Base-by-base conservation (phyloP, 2,888 invertebrate genomes). In the Machimus atricapillus region DNA sequence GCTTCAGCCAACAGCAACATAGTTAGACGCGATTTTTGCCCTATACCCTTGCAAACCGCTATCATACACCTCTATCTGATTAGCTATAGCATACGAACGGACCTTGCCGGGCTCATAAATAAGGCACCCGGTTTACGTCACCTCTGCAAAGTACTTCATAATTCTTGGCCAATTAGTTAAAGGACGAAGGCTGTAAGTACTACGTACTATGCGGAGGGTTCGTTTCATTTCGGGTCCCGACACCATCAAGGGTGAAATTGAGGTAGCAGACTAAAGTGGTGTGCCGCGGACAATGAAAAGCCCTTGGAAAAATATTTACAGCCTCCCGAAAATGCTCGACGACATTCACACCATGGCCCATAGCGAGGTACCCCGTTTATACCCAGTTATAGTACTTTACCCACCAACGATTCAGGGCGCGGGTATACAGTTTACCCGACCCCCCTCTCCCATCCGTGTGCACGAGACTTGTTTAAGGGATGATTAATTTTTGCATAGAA, bases 401-500 rank as follows among this genome's bases (percentile, higher is more conserved):
- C 27, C 19, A 66, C 2, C 66, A 27, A 19, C n/a, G n/a, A 52
- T 16, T 16, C 43, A 4, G n/a, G n/a, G 27, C 14, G 23, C n/a
- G 58, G 9, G 6, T 58, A 27, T 66, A 1, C 66, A 7, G 7
- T 52, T 52, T 6, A 66, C 37, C 6, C 37, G 4, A 0, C 0
- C 14, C 43, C 16, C 43, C 43, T 0, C 14, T 16, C 16, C 43
- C 43, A 14, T 46, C 2, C 34, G n/a, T 58, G 34, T 76, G 76
- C 31, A 37, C 34, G n/a, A 46, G 74, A 46, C 73, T 74, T 85
- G 85, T 74, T 85, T 85, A 40, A 85, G 74, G 74, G 74, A 85
- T 85, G 85, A 85, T 85, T 85, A 85, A 85, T 85, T 85, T 85
- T 85, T 85, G 27, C 85, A 85, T 74, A 74, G 85, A 85, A 85